Percentiles rank a stretch among this genome's conserved stretches.
Evolutionary conservation across 2,113 vertebrate genomes (phyloP).

Genomic region (Bubo scandiacus): DNA sequence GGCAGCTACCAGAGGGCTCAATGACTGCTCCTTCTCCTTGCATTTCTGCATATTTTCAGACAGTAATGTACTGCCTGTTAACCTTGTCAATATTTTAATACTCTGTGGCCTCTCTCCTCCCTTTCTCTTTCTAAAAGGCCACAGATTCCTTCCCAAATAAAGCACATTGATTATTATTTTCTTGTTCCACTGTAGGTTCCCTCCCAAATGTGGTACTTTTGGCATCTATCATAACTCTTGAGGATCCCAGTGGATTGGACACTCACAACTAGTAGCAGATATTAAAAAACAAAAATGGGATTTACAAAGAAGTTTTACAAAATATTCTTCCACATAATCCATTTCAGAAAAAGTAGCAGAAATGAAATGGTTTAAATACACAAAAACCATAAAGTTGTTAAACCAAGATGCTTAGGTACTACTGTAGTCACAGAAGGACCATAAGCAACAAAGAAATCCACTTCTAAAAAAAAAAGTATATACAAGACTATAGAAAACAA

Average conservation of each 20-base stretch:
- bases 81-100: neutral
- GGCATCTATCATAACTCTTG: neutral
- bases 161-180: neutral
- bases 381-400: neutral
- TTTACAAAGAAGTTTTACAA: neutral
- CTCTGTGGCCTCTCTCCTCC: neutral
- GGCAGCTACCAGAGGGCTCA: neutral
- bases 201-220: neutral
- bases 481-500: neutral
- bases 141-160: slow-evolving; percentile 24
- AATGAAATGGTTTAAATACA: neutral
- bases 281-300: neutral
- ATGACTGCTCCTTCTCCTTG: neutral
- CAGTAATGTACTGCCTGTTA: neutral
- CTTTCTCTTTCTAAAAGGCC: neutral
- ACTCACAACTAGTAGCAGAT: neutral
- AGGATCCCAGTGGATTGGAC: neutral
- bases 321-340: neutral
- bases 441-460: neutral
- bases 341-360: neutral
- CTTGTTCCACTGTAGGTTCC: neutral
- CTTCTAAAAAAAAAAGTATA: neutral
- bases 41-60: neutral
- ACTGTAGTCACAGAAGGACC: neutral
- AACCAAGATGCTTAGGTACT: neutral